Conservation (phyloP, 2,888 invertebrate species). For the Drosophila quinaria region DNA sequence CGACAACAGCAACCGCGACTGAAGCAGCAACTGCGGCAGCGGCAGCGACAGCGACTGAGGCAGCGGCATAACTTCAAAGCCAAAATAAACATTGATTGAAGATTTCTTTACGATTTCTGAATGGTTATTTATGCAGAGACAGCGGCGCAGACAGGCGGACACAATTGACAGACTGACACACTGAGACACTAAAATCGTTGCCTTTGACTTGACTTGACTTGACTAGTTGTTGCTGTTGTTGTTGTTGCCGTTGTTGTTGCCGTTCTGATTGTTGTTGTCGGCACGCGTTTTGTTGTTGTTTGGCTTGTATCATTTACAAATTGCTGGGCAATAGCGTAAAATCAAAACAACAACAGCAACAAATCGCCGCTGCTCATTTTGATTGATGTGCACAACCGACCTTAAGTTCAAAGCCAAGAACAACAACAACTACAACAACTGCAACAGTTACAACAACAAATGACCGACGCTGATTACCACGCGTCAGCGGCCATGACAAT, state of each 20-base stretch:
- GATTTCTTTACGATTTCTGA: constrained; percentile 83
- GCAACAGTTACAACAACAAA: constrained; percentile 23
- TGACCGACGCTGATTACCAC: constrained; percentile 64
- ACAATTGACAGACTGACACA: constrained; percentile 81
- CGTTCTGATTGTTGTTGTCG: constrained; percentile 29
- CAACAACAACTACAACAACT: constrained; percentile 37
- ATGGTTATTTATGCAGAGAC: constrained; percentile 82
- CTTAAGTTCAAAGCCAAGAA: constrained; percentile 81
- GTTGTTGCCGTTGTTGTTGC: constrained; percentile 14
- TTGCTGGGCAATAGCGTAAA: constrained; percentile 78
- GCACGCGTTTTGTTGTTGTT: constrained; percentile 59
- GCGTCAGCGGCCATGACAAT: constrained; percentile 77
- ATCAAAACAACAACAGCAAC: constrained; percentile 42
- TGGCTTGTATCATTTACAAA: constrained; percentile 74
- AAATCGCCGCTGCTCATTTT: constrained; percentile 68
- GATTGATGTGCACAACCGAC: constrained; percentile 72
- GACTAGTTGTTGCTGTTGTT: constrained; percentile 24
- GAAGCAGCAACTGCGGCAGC: constrained; percentile 29
- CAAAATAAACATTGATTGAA: constrained; percentile 79
- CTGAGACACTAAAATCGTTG: constrained; percentile 81
- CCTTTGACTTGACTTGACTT: constrained; percentile 35
- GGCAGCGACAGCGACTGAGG: constrained; percentile 36
- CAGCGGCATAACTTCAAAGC: constrained; percentile 71
- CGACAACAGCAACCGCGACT: constrained; percentile 4
- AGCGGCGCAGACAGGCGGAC: constrained; percentile 58